Conservation (phyloP, 2,113 vertebrate species). For the Alaudala cheleensis region DNA sequence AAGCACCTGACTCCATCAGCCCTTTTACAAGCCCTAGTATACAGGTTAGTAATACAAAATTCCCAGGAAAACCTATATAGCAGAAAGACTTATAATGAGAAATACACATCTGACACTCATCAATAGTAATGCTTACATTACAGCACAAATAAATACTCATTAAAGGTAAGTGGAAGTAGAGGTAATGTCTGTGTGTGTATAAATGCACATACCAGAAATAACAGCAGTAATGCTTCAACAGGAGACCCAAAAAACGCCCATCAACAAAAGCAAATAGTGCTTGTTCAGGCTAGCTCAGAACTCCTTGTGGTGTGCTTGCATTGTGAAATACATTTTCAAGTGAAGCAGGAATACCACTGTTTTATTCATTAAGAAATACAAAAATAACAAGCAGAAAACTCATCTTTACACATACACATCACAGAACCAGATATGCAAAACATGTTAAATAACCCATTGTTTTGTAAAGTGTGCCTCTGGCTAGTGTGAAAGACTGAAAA, state of each 20-base stretch:
- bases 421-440: neutral
- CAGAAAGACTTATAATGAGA: neutral
- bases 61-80: neutral
- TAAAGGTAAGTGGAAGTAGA: neutral
- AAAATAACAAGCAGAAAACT: neutral
- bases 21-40: neutral
- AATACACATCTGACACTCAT: neutral
- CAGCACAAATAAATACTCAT: neutral
- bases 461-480: neutral
- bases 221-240: neutral
- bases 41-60: neutral
- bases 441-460: neutral
- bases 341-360: neutral
- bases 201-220: neutral
- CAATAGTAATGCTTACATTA: neutral
- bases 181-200: accelerated
- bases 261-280: neutral
- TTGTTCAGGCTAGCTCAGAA: neutral
- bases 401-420: neutral
- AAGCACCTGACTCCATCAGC: neutral
- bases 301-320: neutral
- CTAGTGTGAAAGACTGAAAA: neutral
- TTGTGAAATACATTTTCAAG: neutral
- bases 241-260: neutral
- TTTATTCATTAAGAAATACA: slow-evolving; percentile 1